A percentile compares a stretch with the other conserved stretches of the same genome.
phyloP scores from a whole-genome alignment of 1,140 invertebrate species.

The Drosophila trapezifrons region DNA sequence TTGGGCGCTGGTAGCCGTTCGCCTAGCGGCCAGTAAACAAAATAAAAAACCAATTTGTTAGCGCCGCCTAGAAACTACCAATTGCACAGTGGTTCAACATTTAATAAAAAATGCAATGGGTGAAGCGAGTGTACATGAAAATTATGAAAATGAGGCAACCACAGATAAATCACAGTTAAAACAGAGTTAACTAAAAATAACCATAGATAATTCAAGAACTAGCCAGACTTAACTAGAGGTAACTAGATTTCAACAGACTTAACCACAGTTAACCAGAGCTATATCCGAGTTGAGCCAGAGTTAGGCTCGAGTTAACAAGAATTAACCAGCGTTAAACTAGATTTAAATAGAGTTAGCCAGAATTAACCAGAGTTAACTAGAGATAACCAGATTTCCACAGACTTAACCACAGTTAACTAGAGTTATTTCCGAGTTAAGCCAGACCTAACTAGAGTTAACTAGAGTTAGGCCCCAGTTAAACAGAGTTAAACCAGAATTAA shows the following conservation, averaged over 20 bases:
- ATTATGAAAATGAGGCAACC: neutral
- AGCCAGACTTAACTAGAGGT: too few species aligned
- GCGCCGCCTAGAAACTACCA: conserved; percentile 36
- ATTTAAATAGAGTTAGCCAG: too few species aligned
- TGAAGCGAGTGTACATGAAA: too few species aligned
- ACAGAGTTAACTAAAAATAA: too few species aligned
- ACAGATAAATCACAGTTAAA: neutral
- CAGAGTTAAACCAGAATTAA: neutral
- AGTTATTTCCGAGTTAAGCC: too few species aligned
- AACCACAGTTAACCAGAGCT: neutral
- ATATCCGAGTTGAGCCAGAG: too few species aligned
- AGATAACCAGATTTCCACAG: too few species aligned
- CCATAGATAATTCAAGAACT: too few species aligned
- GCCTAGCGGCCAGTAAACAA: conserved; percentile 38
- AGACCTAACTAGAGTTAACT: neutral
- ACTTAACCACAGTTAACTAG: neutral
- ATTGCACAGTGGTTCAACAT: conserved; percentile 27
- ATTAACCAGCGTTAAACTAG: neutral
- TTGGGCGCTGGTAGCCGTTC: conserved; percentile 29
- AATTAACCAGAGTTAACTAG: too few species aligned
- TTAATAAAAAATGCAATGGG: neutral
- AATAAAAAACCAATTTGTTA: conserved; percentile 51
- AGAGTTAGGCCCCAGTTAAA: neutral
- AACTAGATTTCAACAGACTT: too few species aligned
- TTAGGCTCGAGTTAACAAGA: neutral